These are phyloP conservation scores for Periphyllus acericola DNA, from an alignment of 2,888 invertebrate genomes.

Conservation along the genomic window DNA sequence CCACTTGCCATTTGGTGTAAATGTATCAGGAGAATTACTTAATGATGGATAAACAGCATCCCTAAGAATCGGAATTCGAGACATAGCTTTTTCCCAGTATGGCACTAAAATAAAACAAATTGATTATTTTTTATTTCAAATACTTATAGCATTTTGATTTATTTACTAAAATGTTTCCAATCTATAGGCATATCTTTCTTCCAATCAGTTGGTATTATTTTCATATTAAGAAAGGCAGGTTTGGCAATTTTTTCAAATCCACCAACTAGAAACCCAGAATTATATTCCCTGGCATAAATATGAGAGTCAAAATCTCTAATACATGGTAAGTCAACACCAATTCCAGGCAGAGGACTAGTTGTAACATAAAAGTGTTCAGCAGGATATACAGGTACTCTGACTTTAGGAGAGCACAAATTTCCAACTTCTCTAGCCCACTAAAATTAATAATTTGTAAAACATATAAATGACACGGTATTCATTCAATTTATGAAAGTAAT, in stretches of 20 bases:
- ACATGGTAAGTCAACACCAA: conserved; percentile 69
- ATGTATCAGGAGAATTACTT: conserved; percentile 76
- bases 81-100: conserved; percentile 70
- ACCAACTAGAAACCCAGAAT: conserved; percentile 73
- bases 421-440: conserved; percentile 75
- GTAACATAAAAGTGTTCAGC: conserved; percentile 77
- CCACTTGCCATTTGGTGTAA: conserved; percentile 78
- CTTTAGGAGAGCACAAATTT: conserved; percentile 71
- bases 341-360: conserved; percentile 68
- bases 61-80: conserved; percentile 72
- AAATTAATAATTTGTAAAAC: conserved; percentile 55
- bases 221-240: conserved; percentile 72
- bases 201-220: conserved; percentile 70
- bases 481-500: conserved; percentile 13
- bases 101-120: conserved; percentile 67
- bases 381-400: conserved; percentile 77
- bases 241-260: conserved; percentile 76
- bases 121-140: not conserved
- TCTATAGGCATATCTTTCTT: conserved; percentile 67
- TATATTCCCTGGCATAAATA: conserved; percentile 74
- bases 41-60: conserved; percentile 70
- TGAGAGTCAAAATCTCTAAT: conserved; percentile 75
- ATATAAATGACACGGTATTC: not conserved
- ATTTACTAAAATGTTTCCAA: conserved; percentile 74
- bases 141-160: not conserved